Evolutionary conservation across 2,888 invertebrate species (phyloP).

Genomic region (Horisme vitalbata): DNA sequence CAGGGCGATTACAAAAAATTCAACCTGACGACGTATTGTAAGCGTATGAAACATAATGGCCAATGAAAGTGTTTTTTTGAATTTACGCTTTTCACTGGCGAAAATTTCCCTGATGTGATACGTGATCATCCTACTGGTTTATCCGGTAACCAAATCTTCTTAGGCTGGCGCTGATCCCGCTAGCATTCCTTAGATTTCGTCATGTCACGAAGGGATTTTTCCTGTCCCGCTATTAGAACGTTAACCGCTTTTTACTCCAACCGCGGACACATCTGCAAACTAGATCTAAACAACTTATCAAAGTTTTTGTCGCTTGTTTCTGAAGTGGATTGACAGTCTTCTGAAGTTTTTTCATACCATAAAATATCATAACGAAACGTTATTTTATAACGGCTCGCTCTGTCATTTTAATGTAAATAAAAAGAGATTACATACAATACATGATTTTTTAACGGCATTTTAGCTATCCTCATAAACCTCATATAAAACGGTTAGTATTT

Average conservation of each 20-base stretch:
- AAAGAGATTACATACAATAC: too few relatives aligned
- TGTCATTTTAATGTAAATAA: too few relatives aligned
- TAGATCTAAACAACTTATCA: constrained; percentile 30
- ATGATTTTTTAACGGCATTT: too few relatives aligned
- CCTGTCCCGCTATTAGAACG: constrained; percentile 36
- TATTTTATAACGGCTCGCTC: too few relatives aligned
- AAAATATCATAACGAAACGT: background rate
- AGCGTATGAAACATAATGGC: too few relatives aligned
- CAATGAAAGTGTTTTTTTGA: too few relatives aligned
- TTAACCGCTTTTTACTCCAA: constrained; percentile 32
- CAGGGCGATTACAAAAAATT: too few relatives aligned
- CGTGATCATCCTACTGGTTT: background rate
- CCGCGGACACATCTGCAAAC: constrained; percentile 30
- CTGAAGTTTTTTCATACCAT: constrained; percentile 1
- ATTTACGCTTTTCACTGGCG: too few relatives aligned
- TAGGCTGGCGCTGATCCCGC: constrained; percentile 27
- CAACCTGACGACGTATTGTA: too few relatives aligned
- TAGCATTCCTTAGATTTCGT: constrained; percentile 29
- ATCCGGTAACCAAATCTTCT: background rate
- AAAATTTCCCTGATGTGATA: too few relatives aligned
- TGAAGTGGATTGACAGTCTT: constrained; percentile 7
- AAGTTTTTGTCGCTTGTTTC: constrained; percentile 17
- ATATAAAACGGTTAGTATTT: too few relatives aligned
- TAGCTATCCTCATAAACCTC: too few relatives aligned
- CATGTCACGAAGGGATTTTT: constrained; percentile 42